Evolutionary conservation across 2,797 vertebrate genomes (phyloP).

Genomic region (Sternarchorhynchus goeldii): DNA sequence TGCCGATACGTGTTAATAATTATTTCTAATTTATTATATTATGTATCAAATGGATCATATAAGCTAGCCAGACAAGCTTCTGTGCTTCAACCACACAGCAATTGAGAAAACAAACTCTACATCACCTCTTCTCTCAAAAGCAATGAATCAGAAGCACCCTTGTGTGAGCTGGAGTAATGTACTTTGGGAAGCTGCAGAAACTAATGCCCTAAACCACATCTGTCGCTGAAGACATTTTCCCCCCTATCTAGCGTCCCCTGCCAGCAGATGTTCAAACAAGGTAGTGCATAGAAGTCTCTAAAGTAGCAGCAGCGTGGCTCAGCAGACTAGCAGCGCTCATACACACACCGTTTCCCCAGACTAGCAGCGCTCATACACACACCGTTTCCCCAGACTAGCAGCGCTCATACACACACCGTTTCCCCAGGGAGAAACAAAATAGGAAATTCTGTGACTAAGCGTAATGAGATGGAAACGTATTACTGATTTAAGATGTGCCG

Average conservation of each 20-base stretch:
- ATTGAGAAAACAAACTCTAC: constrained; percentile 27
- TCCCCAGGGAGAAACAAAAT: constrained; percentile 50
- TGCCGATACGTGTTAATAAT: neutral
- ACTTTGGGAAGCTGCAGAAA: constrained; percentile 38
- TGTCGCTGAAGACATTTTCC: constrained; percentile 36
- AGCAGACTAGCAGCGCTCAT: constrained; percentile 46
- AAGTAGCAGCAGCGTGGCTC: constrained; percentile 40
- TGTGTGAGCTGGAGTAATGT: constrained; percentile 38
- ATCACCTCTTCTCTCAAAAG: constrained; percentile 32
- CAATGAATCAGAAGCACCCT: constrained; percentile 41
- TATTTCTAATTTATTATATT: neutral
- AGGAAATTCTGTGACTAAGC: constrained; percentile 48
- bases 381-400: constrained; percentile 33
- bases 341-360: constrained; percentile 23
- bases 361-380: neutral
- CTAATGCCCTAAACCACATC: constrained; percentile 33
- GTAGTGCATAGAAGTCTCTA: constrained; percentile 37
- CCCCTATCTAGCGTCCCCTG: constrained; percentile 55
- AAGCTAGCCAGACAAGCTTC: neutral
- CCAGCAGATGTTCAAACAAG: constrained; percentile 59
- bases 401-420: constrained; percentile 43
- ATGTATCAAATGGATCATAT: constrained; percentile 1
- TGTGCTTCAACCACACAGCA: neutral
- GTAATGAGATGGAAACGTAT: constrained; percentile 64
- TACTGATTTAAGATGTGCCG: constrained; percentile 38